Conservation (phyloP, 2,888 invertebrate species). For the Apotomis betuletana region DNA sequence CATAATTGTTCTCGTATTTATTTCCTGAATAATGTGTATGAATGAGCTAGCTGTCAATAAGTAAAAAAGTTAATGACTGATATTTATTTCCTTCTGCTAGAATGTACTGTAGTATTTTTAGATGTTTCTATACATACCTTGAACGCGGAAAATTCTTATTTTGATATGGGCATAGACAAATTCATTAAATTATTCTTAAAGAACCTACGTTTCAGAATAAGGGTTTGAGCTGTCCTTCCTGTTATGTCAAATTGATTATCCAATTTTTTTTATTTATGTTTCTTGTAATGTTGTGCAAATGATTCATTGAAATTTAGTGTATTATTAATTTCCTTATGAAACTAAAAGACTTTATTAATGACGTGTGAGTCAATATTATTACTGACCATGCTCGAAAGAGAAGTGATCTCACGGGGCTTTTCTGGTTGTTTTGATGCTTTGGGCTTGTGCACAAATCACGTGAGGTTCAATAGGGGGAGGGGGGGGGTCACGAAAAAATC, state of each 20-base stretch:
- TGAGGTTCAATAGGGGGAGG: too few species aligned
- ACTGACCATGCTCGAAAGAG: neutral
- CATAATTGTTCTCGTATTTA: neutral
- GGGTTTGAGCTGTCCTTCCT: too few species aligned
- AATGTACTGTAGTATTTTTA: neutral
- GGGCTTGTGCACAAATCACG: too few species aligned
- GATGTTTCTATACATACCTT: neutral
- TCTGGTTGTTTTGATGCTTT: slow-evolving; percentile 17
- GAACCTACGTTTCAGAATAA: too few species aligned
- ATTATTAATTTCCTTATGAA: neutral
- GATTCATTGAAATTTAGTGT: too few species aligned
- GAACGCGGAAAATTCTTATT: slow-evolving; percentile 8
- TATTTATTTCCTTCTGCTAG: slow-evolving; percentile 11
- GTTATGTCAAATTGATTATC: too few species aligned
- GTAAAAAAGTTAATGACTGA: neutral
- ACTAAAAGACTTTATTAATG: slow-evolving; percentile 2
- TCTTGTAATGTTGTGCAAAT: too few species aligned
- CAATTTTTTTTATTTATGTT: too few species aligned
- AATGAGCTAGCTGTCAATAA: slow-evolving; percentile 19
- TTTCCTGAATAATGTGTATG: slow-evolving; percentile 15
- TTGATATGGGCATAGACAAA: neutral
- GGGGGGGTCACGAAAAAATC: too few species aligned
- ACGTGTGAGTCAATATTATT: slow-evolving; percentile 8
- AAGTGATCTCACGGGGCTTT: slow-evolving; percentile 21
- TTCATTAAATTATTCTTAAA: neutral